phyloP scores from a whole-genome alignment of 2,113 vertebrate genomes.

The Amblyopsis rosae region DNA sequence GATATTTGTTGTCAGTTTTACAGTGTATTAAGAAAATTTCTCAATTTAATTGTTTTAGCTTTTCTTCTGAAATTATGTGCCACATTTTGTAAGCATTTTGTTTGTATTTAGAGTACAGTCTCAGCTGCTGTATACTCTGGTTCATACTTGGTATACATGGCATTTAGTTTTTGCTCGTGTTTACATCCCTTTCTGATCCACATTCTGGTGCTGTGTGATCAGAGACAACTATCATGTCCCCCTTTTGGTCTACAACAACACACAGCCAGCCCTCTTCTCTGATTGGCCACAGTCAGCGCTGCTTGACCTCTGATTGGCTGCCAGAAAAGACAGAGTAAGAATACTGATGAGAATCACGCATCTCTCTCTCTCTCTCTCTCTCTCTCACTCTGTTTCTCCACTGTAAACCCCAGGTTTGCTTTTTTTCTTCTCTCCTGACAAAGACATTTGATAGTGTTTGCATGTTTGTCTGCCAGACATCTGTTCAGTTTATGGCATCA shows the following conservation, averaged over 20 bases:
- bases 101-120: too few relatives aligned
- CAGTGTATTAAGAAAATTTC: too few relatives aligned
- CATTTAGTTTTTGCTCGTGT: too few relatives aligned
- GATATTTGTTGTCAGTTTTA: too few relatives aligned
- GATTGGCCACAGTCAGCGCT: slow-evolving; percentile 78
- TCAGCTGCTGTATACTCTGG: too few relatives aligned
- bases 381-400: slow-evolving; percentile 14
- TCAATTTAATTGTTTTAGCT: too few relatives aligned
- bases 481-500: slow-evolving; percentile 1
- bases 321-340: slow-evolving; percentile 68
- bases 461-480: neutral
- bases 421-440: slow-evolving; percentile 3
- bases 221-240: slow-evolving; percentile 47
- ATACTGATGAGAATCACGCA: slow-evolving; percentile 68
- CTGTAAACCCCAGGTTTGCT: slow-evolving; percentile 42
- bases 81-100: too few relatives aligned
- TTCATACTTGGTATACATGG: too few relatives aligned
- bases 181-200: slow-evolving; percentile 13
- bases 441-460: slow-evolving; percentile 38
- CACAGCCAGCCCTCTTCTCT: slow-evolving; percentile 57
- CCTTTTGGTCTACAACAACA: slow-evolving; percentile 63
- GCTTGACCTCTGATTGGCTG: slow-evolving; percentile 78
- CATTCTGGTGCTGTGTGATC: slow-evolving; percentile 28
- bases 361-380: slow-evolving; percentile 10
- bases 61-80: too few relatives aligned